phyloP scores from a whole-genome alignment of 2,797 vertebrate species.

The Hypotaenidia okinawae region DNA sequence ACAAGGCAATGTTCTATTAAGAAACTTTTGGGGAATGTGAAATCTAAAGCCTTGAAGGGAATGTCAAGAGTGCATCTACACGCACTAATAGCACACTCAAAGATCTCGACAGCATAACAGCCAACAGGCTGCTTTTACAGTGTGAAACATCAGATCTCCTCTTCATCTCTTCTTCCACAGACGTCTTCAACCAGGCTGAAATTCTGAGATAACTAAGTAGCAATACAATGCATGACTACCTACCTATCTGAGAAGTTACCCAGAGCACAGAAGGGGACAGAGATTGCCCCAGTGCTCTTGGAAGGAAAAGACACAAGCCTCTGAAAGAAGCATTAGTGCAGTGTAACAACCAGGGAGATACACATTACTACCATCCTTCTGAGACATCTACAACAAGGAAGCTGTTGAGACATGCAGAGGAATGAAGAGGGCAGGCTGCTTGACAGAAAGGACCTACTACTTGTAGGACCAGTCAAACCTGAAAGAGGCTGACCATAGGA shows the following conservation, averaged over 20 bases:
- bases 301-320: background rate
- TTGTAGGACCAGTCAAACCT: slow-evolving; percentile 61
- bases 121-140: background rate
- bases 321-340: background rate
- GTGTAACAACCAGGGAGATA: background rate
- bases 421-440: slow-evolving; percentile 40
- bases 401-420: slow-evolving; percentile 43
- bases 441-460: slow-evolving; percentile 25
- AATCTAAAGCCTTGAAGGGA: background rate
- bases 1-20: background rate
- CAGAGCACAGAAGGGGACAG: background rate
- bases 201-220: background rate
- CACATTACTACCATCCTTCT: background rate
- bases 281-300: background rate
- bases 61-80: rapidly evolving
- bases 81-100: background rate
- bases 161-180: background rate
- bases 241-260: background rate
- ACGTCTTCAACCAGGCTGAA: background rate
- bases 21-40: background rate
- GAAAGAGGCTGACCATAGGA: slow-evolving; percentile 52
- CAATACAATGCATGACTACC: background rate
- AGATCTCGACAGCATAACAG: background rate
- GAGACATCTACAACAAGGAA: background rate
- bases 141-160: background rate